Evolutionary conservation across 2,888 invertebrate species (phyloP).

Genomic region (Neoitamus cyanurus): DNA sequence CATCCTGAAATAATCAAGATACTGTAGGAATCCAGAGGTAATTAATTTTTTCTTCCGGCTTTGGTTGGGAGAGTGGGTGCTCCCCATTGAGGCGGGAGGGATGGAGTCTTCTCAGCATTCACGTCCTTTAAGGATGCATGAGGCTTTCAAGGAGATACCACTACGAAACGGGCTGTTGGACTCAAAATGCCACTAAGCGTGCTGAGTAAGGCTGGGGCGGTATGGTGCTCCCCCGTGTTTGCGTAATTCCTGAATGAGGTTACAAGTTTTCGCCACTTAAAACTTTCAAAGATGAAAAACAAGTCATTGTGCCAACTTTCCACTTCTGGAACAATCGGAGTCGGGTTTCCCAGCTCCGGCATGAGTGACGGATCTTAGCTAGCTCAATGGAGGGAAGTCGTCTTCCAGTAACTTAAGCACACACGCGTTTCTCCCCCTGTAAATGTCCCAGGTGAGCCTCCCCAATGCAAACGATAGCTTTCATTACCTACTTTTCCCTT

Average conservation of each 20-base stretch:
- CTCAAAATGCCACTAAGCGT: not conserved
- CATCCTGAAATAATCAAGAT: not conserved
- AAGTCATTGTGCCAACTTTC: conserved; percentile 22
- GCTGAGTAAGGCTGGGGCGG: not conserved
- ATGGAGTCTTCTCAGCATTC: not conserved
- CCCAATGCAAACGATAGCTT: not conserved
- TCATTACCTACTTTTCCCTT: not conserved
- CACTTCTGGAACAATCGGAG: not conserved
- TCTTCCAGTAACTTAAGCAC: not conserved
- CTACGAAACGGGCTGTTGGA: not conserved
- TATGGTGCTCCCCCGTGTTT: not conserved
- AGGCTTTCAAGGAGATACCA: not conserved
- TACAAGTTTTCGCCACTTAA: conserved; percentile 29
- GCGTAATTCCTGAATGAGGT: conserved; percentile 17
- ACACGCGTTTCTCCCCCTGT: not conserved
- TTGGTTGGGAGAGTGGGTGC: not conserved
- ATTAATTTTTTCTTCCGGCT: not conserved
- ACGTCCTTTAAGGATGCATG: not conserved
- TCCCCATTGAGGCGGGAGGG: not conserved
- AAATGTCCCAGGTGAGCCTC: not conserved
- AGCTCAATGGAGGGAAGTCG: not conserved
- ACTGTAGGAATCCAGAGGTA: not conserved
- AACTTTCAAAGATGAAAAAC: conserved; percentile 8
- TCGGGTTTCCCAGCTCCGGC: not conserved
- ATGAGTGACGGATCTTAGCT: conserved; percentile 2